phyloP scores from a whole-genome alignment of 2,113 vertebrate genomes.

The Bucco capensis region DNA sequence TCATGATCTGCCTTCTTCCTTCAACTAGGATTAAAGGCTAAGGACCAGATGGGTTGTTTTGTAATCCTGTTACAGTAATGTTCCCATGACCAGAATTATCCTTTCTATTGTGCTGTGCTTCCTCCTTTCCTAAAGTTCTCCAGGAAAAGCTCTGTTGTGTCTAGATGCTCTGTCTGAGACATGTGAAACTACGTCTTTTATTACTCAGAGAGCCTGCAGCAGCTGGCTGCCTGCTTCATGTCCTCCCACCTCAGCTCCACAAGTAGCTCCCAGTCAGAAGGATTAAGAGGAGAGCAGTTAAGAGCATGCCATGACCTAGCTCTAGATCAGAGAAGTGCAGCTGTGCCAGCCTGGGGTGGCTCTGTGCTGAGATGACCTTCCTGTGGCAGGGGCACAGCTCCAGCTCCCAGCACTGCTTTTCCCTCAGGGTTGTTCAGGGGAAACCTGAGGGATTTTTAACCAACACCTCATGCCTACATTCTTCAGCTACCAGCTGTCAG shows the following conservation, averaged over 20 bases:
- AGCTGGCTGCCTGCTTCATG: neutral
- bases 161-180: neutral
- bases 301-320: neutral
- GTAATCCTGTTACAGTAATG: conserved; percentile 15
- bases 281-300: neutral
- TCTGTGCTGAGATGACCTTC: neutral
- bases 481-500: neutral
- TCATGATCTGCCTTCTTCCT: neutral
- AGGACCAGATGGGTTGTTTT: neutral
- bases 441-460: neutral
- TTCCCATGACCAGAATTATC: neutral
- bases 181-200: neutral
- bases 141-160: neutral
- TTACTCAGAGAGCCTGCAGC: neutral
- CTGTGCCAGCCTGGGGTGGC: neutral
- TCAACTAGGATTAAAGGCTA: neutral
- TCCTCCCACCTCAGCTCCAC: neutral
- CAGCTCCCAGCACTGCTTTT: neutral
- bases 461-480: neutral
- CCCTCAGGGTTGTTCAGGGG: neutral
- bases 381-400: neutral
- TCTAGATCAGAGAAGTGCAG: neutral
- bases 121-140: neutral
- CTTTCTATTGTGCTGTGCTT: neutral
- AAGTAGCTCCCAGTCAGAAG: neutral